phyloP scores from a whole-genome alignment of 2,797 vertebrate species.

The Phalanger gymnotis region DNA sequence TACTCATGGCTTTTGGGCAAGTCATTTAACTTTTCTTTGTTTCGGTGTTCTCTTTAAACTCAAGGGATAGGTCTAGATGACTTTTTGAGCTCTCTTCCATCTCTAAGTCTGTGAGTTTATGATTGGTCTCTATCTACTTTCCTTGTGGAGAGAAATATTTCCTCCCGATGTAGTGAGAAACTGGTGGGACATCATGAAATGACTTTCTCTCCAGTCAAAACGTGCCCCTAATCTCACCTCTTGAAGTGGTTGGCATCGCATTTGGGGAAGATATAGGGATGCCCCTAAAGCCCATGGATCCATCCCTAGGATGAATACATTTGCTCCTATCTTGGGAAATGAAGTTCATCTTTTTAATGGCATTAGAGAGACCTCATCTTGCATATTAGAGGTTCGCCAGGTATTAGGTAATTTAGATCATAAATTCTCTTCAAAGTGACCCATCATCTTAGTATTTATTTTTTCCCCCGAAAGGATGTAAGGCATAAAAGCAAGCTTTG shows the following conservation, averaged over 20 bases:
- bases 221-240: not conserved
- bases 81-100: not conserved
- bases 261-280: not conserved
- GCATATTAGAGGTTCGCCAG: slow-evolving; percentile 83
- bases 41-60: not conserved
- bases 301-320: not conserved
- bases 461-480: slow-evolving; percentile 80
- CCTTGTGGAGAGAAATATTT: not conserved
- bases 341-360: slow-evolving; percentile 82
- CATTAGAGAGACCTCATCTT: slow-evolving; percentile 80
- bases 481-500: slow-evolving; percentile 87
- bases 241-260: not conserved
- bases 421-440: slow-evolving; percentile 86
- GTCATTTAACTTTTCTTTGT: not conserved
- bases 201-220: not conserved
- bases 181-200: not conserved
- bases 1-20: not conserved
- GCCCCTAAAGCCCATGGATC: not conserved
- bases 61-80: not conserved
- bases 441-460: slow-evolving; percentile 83
- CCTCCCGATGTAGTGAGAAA: not conserved
- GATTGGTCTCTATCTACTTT: not conserved
- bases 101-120: not conserved
- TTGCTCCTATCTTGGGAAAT: slow-evolving; percentile 67
- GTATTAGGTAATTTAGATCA: slow-evolving; percentile 86